Evolutionary conservation across 1,140 invertebrate species (phyloP), one percentile per base, ranked within the genome.

Genomic region (Ganaspis sp.): DNA sequence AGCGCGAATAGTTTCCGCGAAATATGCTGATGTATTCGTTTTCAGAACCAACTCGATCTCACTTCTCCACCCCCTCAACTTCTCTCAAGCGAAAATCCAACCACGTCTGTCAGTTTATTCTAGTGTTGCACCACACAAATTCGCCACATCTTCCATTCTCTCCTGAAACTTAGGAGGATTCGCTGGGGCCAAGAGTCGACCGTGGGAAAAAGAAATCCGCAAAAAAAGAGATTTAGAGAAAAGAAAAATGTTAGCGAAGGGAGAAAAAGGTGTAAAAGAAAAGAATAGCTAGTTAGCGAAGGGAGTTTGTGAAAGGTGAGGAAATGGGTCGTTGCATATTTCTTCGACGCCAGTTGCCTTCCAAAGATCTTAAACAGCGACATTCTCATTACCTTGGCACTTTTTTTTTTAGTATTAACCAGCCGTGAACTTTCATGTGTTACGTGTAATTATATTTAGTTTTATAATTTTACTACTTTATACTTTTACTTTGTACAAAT

Each of bases 21-120:
- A 83, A 83, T 83, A 81, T 81, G 82, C 76, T 83, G 82, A 83
- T 83, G 78, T 81, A 80, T 83, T 81, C 81, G 37, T 26, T 58
- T 0, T 71, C 38, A 70, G 54, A 70, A 64, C 19, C 70, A 73
- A 78, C 54, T 15, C 54, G 21, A 23, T 64, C 23, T 64, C 54
- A 26, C 54, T 64, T 26, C 54, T 26, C 54, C 78, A 15, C 37
- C 23, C 15, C 37, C 23, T 8, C 17, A 64, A 19, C 21, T 38
- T 34, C 58, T 42, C 38, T 40, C 70, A 45, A 45, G 37, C 70
- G 79, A 74, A 83, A 81, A 83, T 81, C 82, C 82, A 76, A 83
- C 77, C 75, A 78, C 79, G 82, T 81, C 81, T 75, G 82, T 81
- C 82, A 80, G 71, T 83, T 83, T 83, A 76, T 40, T 58, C 76